These are phyloP conservation scores for Sceloporus tristichus DNA, from an alignment of 2,113 vertebrate species.

Conservation along the genomic window DNA sequence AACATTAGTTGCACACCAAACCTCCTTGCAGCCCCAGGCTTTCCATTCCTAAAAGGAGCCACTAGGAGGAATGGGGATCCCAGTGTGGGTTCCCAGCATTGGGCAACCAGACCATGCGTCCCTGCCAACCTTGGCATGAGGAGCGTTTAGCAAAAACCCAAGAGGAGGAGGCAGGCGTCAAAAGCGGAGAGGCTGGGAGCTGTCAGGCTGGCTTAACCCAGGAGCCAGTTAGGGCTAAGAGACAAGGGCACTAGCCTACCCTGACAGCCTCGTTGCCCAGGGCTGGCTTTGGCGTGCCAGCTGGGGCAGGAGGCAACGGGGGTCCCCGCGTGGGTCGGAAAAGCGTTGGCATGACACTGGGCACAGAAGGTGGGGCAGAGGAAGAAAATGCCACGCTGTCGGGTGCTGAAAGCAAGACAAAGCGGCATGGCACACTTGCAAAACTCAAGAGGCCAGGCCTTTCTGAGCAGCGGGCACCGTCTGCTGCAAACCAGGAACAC, in stretches of 20 bases:
- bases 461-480: no score
- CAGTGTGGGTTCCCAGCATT: not conserved
- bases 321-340: not conserved
- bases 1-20: no score
- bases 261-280: not conserved
- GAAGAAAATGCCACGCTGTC: no score
- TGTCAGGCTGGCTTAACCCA: slow-evolving; percentile 44
- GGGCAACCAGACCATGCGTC: rapidly evolving
- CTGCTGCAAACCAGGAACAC: no score
- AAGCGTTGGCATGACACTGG: not conserved
- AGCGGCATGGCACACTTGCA: no score
- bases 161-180: slow-evolving; percentile 1
- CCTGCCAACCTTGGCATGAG: slow-evolving; percentile 41
- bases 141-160: not conserved
- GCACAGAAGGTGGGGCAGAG: no score
- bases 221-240: not conserved
- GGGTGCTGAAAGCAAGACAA: no score
- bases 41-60: no score
- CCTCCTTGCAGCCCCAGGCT: no score
- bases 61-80: not conserved
- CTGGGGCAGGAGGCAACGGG: not conserved
- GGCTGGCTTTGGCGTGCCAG: not conserved
- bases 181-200: slow-evolving; percentile 58
- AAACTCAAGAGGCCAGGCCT: no score
- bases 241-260: not conserved